A percentile compares a stretch with the other conserved stretches of the same genome.
These are phyloP conservation scores for Drosophila carrolli DNA, from an alignment of 1,140 invertebrate genomes.

Conservation along the genomic window DNA sequence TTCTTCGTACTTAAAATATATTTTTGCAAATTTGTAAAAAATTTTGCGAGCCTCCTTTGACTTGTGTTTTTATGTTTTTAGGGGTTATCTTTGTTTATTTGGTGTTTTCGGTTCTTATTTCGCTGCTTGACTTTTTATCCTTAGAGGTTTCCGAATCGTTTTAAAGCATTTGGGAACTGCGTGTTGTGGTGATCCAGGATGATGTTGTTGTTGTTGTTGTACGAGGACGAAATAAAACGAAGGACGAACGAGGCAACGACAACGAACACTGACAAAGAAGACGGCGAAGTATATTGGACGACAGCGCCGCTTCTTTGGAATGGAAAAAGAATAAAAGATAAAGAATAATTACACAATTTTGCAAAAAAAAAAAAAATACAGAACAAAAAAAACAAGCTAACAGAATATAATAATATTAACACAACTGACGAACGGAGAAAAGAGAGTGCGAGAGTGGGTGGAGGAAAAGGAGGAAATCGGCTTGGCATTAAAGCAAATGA, in stretches of 20 bases:
- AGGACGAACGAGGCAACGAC: slow-evolving; percentile 58
- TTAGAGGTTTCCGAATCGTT: slow-evolving; percentile 35
- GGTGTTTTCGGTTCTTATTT: slow-evolving; percentile 12
- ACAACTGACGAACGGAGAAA: slow-evolving; percentile 20
- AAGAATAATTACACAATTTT: not conserved
- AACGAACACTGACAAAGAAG: slow-evolving; percentile 39
- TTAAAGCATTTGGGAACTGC: slow-evolving; percentile 46
- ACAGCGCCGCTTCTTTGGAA: slow-evolving; percentile 24
- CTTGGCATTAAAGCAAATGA: slow-evolving; percentile 6
- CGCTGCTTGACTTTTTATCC: slow-evolving; percentile 18
- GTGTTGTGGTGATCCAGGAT: slow-evolving; percentile 27
- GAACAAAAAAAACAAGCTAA: not conserved
- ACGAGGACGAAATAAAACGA: slow-evolving; percentile 53
- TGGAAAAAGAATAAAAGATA: slow-evolving; percentile 4
- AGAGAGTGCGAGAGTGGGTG: slow-evolving; percentile 3
- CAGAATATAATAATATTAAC: slow-evolving; percentile 1
- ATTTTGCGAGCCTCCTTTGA: slow-evolving; percentile 31
- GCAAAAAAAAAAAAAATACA: not conserved
- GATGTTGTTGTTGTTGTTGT: slow-evolving; percentile 34
- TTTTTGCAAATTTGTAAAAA: slow-evolving; percentile 57
- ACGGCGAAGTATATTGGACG: slow-evolving; percentile 32
- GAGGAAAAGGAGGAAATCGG: not conserved
- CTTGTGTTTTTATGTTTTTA: slow-evolving; percentile 14
- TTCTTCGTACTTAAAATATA: slow-evolving; percentile 35
- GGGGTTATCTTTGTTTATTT: slow-evolving; percentile 13